Evolutionary conservation across 2,888 invertebrate genomes (phyloP), one percentile per base, ranked within the genome.

Genomic region (Galerucella nymphaeae): DNA sequence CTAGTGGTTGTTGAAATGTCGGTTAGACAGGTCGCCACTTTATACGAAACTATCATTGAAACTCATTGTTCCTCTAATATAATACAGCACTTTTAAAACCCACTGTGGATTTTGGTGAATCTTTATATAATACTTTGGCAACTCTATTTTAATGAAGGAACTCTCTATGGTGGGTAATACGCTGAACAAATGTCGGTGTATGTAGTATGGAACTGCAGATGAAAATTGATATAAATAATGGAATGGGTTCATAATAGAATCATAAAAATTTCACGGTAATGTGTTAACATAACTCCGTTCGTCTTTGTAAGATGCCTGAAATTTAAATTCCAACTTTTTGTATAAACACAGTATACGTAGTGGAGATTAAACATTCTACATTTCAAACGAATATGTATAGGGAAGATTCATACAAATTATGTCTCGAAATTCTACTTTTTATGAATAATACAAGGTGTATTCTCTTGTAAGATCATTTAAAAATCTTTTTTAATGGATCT

Each of bases 11-110:
- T 61, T 41, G 14, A 68, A 61, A 68, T 61, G 61, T 66, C 66
- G 66, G 66, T 66, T 53, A 61, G 48, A 61, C 61, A 68, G 68
- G 68, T 68, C 68, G 18, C 61, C 68, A 53, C 61, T 50, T 18
- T 61, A 61, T 18, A 68, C 41, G 68, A 68, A 68, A 68, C 68
- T 61, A 61, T 68, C 53, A 68, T 68, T 68, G 61, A 68, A 61
- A 50, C 18, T 41, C 59, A 61, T 68, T 68, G 68, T 68, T 50
- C 59, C 18, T 20, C 48, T 30, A 42, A 50, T 45, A 61, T 57
- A 57, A 66, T 57, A 8, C 20, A 41, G 48, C 38, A 61, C 68
- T 68, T 68, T 68, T 59, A 41, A 61, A 61, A 53, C 61, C 18
- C n/a, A 68, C 59, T 61, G 68, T 53, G 50, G 61, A 68, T 68